phyloP scores from a whole-genome alignment of 2,113 vertebrate species.

The Hippoglossus stenolepis region DNA sequence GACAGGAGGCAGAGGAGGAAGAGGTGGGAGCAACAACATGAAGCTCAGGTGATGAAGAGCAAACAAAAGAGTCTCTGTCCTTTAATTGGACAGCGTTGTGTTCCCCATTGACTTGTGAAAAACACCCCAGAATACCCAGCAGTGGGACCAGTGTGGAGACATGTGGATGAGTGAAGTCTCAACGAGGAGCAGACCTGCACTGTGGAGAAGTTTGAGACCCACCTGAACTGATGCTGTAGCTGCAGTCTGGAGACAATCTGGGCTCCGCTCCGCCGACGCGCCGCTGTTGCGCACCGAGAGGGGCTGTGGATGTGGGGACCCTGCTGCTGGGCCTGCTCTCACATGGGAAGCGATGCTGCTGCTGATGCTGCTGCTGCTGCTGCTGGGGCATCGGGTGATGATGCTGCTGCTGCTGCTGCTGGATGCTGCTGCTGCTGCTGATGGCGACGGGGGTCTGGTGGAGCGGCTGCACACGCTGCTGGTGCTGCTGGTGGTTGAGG shows the following conservation, averaged over 20 bases:
- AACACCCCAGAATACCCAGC: not conserved
- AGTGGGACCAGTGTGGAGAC: not conserved
- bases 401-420: slow-evolving; percentile 80
- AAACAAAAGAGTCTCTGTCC: slow-evolving; percentile 38
- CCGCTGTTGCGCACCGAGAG: slow-evolving; percentile 74
- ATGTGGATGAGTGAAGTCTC: not conserved
- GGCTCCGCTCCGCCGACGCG: slow-evolving; percentile 61
- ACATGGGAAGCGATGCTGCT: slow-evolving; percentile 83
- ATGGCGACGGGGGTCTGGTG: slow-evolving; percentile 15
- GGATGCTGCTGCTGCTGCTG: slow-evolving; percentile 81
- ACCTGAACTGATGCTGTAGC: slow-evolving; percentile 91
- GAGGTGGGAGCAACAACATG: slow-evolving; percentile 41
- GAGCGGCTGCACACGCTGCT: slow-evolving; percentile 58
- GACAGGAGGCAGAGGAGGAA: slow-evolving; percentile 24
- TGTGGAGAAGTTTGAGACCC: slow-evolving; percentile 65
- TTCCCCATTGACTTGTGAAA: not conserved
- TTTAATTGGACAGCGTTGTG: not conserved
- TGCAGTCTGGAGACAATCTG: slow-evolving; percentile 83
- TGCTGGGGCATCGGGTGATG: slow-evolving; percentile 78
- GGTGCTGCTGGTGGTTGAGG: slow-evolving; percentile 72
- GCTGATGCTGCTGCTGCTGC: slow-evolving; percentile 80
- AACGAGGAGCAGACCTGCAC: not conserved
- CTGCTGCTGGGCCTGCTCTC: slow-evolving; percentile 85
- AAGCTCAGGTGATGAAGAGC: slow-evolving; percentile 20
- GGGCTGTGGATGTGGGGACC: slow-evolving; percentile 82